Evolutionary conservation across 1,140 invertebrate species (phyloP), one percentile per base, ranked within the genome.

Genomic region (Chrysoperla carnea): DNA sequence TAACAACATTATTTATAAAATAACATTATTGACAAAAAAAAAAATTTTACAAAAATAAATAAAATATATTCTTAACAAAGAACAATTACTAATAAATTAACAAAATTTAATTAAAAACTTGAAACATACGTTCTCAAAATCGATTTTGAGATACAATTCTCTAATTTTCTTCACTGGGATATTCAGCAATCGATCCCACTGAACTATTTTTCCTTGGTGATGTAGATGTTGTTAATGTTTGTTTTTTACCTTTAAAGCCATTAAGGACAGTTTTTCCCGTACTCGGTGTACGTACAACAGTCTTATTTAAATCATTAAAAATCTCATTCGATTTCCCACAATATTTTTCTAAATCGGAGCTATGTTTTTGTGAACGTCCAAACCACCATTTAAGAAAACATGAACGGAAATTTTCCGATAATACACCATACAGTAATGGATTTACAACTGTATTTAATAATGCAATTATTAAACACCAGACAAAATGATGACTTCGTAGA

Each of bases 401-500:
- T 40, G 71, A 64, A 49, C 80, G 63, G 57, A 86, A 84, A 53
- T 78, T 81, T 44, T 80, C 79, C 6, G 79, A 82, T 51, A 84
- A 72, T 43, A 84, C 71, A 38, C 82, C 81, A 52, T 84, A 86
- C 11, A 86, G 68, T 11, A 87, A 59, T 1, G 84, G 84, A 63
- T 86, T 87, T 37, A 83, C 74, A 47, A 81, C 75, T 6, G 77
- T 79, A 53, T 82, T 83, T 11, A 78, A 57, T 41, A 79, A 70
- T 4, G 75, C 76, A 0, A 77, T 57, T 8, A 73, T 57, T 27
- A 80, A 60, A 5, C 73, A 57, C 58, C 63, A 64, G 8, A 74
- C 52, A 46, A 74, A 73, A 50, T 74, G 66, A 43, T 68, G 62
- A 1, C 67, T 70, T 13, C 60, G 49, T 6, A 73, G 44, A 45